Evolutionary conservation across 92 coral and sea anemone species (phyloP), one percentile per base, ranked within the genome.

Genomic region (Porites rus): DNA sequence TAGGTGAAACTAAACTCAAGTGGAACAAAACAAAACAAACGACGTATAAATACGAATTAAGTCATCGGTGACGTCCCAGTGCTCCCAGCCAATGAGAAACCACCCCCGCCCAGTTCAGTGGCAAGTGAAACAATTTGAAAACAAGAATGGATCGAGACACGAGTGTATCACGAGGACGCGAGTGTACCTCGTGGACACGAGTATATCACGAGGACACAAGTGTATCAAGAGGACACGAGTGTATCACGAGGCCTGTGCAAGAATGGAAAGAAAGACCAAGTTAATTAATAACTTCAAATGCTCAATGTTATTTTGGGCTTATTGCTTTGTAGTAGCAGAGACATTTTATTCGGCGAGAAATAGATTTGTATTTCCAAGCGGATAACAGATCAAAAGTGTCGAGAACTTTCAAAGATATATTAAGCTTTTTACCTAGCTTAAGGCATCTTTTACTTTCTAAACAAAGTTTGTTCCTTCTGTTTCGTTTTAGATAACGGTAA

Each of bases 1-100:
- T 94, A 89, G 94, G 77, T 97, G 88, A 91, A 22, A 43, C 73
- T 6, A 74, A 24, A 60, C 46, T 60, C 10, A 38, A 74, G 56
- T 74, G 25, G 80, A 28, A 22, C 62, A 13, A 60, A 46, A 38
- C 18, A 19, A 62, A 46, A 43, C 13, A 54, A 63, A 31, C 17
- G 51, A 14, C 72, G 68, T 7, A 62, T 18, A 66, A 43, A 50
- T 78, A 54, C 8, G 19, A 63, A 78, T 18, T 24, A 17, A 12
- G 51, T 59, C 46, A 19, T 31, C 18, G 10, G 77, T 59, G 59
- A 81, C 65, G 28, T 70, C 56, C 58, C 43, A 24, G 69, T 8
- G 38, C 16, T 53, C 19, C 77, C 68, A 81, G 77, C 65, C 69
- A 38, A 63, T 60, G 54, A 38, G 28, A n/a, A 54, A 7, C 38